Conservation (phyloP, 2,113 vertebrate species). For the Pterophyllum scalare region DNA sequence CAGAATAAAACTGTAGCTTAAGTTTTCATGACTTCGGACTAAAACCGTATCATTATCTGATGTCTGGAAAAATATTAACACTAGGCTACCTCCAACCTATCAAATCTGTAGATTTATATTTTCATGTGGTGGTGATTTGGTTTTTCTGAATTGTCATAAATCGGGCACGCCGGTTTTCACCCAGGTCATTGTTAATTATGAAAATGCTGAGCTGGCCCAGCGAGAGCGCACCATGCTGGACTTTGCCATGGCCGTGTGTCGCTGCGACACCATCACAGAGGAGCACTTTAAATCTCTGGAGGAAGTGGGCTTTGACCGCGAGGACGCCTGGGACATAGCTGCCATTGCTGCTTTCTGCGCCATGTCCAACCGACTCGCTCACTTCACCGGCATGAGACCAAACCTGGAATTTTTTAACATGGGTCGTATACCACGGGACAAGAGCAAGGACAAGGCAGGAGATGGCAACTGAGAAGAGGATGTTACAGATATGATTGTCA, state of each 20-base stretch:
- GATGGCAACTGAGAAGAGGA: not conserved
- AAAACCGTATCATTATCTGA: not conserved
- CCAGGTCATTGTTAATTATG: conserved; percentile 85
- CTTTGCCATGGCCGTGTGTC: conserved; percentile 85
- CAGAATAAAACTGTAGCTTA: not conserved
- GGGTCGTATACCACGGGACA: conserved; percentile 78
- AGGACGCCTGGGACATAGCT: conserved; percentile 89
- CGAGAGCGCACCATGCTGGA: conserved; percentile 85
- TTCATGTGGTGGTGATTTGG: not conserved
- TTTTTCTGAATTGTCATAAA: not conserved
- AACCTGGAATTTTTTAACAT: conserved; percentile 86
- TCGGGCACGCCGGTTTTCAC: not conserved
- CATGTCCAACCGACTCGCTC: conserved; percentile 86
- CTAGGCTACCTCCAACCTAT: not conserved
- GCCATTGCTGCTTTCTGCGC: conserved; percentile 86
- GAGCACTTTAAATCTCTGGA: conserved; percentile 83
- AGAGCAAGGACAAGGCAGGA: conserved; percentile 37
- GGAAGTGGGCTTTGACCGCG: conserved; percentile 83
- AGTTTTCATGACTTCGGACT: not conserved
- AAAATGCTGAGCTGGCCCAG: conserved; percentile 79
- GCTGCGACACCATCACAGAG: conserved; percentile 83
- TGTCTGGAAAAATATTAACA: not conserved
- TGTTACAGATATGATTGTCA: not conserved
- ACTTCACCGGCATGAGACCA: conserved; percentile 82
- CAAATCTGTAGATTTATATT: not conserved